Base-by-base conservation (phyloP, 2,113 vertebrate species). In the Tragulus kanchil region DNA sequence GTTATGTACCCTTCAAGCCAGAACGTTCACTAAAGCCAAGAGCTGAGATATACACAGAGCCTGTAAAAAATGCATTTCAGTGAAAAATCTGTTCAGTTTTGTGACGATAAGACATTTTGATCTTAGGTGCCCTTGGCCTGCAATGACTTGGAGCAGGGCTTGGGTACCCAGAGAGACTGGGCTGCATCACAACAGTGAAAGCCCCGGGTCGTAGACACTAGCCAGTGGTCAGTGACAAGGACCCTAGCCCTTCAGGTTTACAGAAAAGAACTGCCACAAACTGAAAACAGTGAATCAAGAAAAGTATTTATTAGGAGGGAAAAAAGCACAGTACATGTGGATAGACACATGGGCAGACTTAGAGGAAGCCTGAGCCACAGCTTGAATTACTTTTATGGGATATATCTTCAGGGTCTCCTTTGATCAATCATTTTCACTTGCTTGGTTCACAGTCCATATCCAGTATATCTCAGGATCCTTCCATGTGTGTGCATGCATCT, bases 1-100 rank as follows among this genome's bases (percentile, higher is more conserved):
- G 16, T 93, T 94, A 89, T 69, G 94, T 93, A 93, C 75, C 25
- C 31, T 94, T 78, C 52, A 8, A 75, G 52, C 23, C 82, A 62
- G 36, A 64, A 50, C 23, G 67, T 50, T 96, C 71, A 71, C 56
- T 50, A 69, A 96, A 84, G 52, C 54, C 48, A 84, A 82, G 14
- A 95, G 83, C 67, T 79, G 31, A 96, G 89, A 94, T 94, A 71
- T 26, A 59, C 73, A 67, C 65, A 79, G 67, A 96, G 52, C 12
- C 67, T 89, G 2, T 65, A 26, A 50, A 75, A 42, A 45, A 23
- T 3, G 0, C 1, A 64, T 45, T 26, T 94, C 25, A 62, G 65
- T 92, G 61, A 48, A 78, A 78, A 84, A 83, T 50, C 2, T 64
- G 59, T 25, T 7, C n/a, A 71, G 14, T 23, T 59, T 58, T 83